Evolutionary conservation across 2,888 invertebrate species (phyloP), one percentile per base, ranked within the genome.

Genomic region (Crossocerus cetratus): DNA sequence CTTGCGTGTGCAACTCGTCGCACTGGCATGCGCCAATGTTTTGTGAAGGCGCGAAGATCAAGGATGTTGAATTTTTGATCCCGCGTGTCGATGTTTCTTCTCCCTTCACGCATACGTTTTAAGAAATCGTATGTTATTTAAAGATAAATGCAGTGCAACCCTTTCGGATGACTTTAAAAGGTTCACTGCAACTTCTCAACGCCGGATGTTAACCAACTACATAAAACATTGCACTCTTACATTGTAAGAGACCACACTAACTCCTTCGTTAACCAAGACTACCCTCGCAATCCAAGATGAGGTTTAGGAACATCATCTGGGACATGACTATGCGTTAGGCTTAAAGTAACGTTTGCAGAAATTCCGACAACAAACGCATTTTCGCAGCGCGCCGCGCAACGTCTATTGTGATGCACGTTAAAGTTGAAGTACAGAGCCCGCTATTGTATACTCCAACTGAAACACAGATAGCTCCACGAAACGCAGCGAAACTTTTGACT

Each of bases 131-230:
- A 68, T 45, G 57, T 60, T 64, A 49, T 49, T 65, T 22, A 68
- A 74, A 63, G 53, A 66, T 69, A 65, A 57, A 53, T 61, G 18
- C 11, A 57, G 66, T 66, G 11, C n/a, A 49, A 55, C 66, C 69
- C 73, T 59, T 56, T 43, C 14, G 1, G 65, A 53, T 72, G 72
- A 22, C 59, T 20, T 42, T 8, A 23, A 66, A 66, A 67, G 58
- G 55, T 65, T 61, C 4, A 49, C 44, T 49, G 43, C 2, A 8
- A 43, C 61, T 58, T 65, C 54, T 54, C 64, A 53, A 69, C 65
- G 54, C 82, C 80, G 65, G 82, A 81, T 81, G 75, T 80, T 80
- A 66, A 72, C 72, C 64, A 58, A 63, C 70, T 72, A 42, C 70
- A 64, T 65, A 60, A 65, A 49, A 64, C 70, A 65, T 56, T 56